Percentiles rank a stretch among this genome's conserved stretches.
Evolutionary conservation across 2,888 invertebrate genomes (phyloP).

Genomic region (Drosophila nr. perissopoda): DNA sequence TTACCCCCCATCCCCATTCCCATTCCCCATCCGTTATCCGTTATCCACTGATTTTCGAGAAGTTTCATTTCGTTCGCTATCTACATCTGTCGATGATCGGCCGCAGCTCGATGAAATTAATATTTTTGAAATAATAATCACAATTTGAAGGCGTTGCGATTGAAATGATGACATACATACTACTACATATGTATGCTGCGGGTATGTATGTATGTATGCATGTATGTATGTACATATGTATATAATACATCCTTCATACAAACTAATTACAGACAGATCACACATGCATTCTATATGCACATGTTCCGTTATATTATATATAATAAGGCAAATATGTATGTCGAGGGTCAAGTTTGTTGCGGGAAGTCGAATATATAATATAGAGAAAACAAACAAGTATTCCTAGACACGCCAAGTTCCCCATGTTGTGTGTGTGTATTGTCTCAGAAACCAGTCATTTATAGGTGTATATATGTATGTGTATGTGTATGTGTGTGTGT

Average conservation of each 20-base stretch:
- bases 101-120: constrained; percentile 24
- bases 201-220: background rate
- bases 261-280: constrained; percentile 46
- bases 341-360: constrained; percentile 43
- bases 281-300: constrained; percentile 19
- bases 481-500: constrained; percentile 19
- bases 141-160: constrained; percentile 29
- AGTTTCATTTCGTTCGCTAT: constrained; percentile 24
- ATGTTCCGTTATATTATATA: constrained; percentile 69
- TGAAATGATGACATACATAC: constrained; percentile 20
- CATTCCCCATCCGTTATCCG: background rate
- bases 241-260: constrained; percentile 30
- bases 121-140: constrained; percentile 46
- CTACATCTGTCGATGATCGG: constrained; percentile 17
- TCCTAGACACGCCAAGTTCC: background rate
- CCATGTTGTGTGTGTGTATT: constrained; percentile 44
- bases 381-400: constrained; percentile 9
- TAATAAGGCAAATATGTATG: constrained; percentile 76
- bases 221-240: constrained; percentile 20
- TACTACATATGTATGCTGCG: background rate
- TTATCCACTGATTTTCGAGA: constrained; percentile 25
- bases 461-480: constrained; percentile 19
- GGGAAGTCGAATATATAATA: constrained; percentile 17
- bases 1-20: constrained; percentile 2
- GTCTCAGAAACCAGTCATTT: constrained; percentile 73